Conservation (phyloP, 2,888 invertebrate species). For the Cryptocheilus praepositus region DNA sequence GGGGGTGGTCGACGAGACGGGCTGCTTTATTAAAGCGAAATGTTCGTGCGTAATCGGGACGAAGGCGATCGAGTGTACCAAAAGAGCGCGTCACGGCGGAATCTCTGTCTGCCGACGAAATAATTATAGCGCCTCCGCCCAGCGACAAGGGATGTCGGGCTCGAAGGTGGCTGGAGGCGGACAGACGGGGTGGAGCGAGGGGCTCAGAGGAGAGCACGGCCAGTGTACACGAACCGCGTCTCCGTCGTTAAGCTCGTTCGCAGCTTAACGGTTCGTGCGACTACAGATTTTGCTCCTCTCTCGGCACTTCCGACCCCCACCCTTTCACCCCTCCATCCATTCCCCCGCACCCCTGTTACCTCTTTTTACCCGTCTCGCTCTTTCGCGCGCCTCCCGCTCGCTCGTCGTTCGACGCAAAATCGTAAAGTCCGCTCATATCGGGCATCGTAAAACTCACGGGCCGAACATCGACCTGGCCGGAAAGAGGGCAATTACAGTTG, state of each 20-base stretch:
- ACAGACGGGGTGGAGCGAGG: not conserved
- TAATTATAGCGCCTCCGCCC: too few species aligned
- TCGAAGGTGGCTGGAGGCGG: not conserved
- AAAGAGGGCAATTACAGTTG: slow-evolving; percentile 56
- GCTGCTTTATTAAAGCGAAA: too few species aligned
- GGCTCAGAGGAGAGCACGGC: not conserved
- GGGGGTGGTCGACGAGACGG: too few species aligned
- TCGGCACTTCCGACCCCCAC: slow-evolving; percentile 19
- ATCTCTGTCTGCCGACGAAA: too few species aligned
- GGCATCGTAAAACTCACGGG: slow-evolving; percentile 56
- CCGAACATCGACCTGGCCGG: slow-evolving; percentile 42
- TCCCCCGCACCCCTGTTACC: not conserved
- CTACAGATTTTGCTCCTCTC: slow-evolving; percentile 37
- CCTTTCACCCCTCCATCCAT: slow-evolving; percentile 39
- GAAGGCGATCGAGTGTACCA: too few species aligned
- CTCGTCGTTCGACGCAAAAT: slow-evolving; percentile 5
- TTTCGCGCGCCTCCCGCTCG: not conserved
- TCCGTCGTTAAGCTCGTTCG: slow-evolving; percentile 37
- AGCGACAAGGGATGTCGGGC: too few species aligned
- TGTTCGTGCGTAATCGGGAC: too few species aligned
- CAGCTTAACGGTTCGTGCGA: slow-evolving; percentile 56
- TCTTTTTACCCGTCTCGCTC: not conserved
- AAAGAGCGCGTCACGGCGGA: too few species aligned
- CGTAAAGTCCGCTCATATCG: slow-evolving; percentile 42
- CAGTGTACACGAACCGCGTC: slow-evolving; percentile 2